Evolutionary conservation across 2,797 vertebrate genomes (phyloP), one percentile per base, ranked within the genome.

Genomic region (Pangasius djambal): DNA sequence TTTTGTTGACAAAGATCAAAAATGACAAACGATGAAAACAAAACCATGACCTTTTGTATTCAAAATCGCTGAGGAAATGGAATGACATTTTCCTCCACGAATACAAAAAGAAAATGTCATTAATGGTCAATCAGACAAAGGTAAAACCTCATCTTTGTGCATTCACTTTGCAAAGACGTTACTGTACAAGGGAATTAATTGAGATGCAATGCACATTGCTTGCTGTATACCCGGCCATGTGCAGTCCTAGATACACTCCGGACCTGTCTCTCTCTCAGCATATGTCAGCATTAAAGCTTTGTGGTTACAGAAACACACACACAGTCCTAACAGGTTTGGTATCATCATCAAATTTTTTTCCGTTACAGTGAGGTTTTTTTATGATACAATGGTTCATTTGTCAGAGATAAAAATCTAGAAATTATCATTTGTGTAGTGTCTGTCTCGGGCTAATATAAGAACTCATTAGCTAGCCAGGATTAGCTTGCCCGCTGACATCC

Each of bases 11-110:
- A 9, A 78, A 78, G n/a, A 59, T 83, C 57, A 59, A 82, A n/a
- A 65, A 31, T 48, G 82, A 48, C 25, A 48, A 20, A 9, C 1
- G 82, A 63, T 61, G 25, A 48, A 57, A 57, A 57, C 50, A 72
- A 57, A 86, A 25, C n/a, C 1, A 44, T 67, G 15, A 84, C 44
- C 63, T 84, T 84, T 83, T n/a, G 40, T 67, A 48, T n/a, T 69
- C 0, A 4, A 31, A 67, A 69, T 50, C 16, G n/a, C 28, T 4
- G 28, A 50, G 40, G 63, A 84, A 67, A 65, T 20, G 6, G 13
- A n/a, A n/a, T 0, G 59, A 16, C 6, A 82, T 82, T 82, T 82
- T 82, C 18, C 55, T 34, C 28, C 37, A 61, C 12, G 5, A 31
- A 55, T 55, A 10, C 15, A 63, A 40, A 83, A 63, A 25, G 8